Conservation (phyloP, 2,797 vertebrate genomes). For the Muraenolepis orangiensis region DNA sequence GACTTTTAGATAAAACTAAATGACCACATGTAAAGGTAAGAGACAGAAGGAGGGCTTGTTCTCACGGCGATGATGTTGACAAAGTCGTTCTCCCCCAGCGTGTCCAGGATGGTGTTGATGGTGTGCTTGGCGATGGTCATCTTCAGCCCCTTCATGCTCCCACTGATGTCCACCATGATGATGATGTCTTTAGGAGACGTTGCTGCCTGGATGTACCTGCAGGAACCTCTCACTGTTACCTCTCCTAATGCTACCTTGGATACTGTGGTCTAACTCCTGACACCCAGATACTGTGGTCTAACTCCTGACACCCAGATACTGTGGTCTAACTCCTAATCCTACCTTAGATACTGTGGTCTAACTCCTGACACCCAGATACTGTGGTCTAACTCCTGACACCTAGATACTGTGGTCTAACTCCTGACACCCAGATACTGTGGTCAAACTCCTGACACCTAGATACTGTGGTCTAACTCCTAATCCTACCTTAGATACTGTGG, state of each 20-base stretch:
- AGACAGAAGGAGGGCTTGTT: not conserved
- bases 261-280: not conserved
- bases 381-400: too few relatives aligned
- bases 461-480: not conserved
- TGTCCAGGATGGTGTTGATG: conserved; percentile 93
- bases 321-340: too few relatives aligned
- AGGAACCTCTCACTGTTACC: not conserved
- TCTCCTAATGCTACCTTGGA: not conserved
- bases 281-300: not conserved
- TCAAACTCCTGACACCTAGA: not conserved
- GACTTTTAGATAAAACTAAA: not conserved
- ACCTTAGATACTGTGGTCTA: too few relatives aligned
- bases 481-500: too few relatives aligned
- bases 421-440: not conserved
- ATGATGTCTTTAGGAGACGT: conserved; percentile 96
- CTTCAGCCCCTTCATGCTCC: conserved; percentile 95
- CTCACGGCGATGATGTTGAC: conserved; percentile 95
- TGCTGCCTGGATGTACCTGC: conserved; percentile 96
- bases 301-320: too few relatives aligned
- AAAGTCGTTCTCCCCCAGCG: conserved; percentile 95
- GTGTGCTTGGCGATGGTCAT: conserved; percentile 97
- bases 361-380: too few relatives aligned
- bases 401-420: too few relatives aligned
- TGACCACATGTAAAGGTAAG: not conserved
- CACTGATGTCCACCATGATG: conserved; percentile 92